A percentile compares a stretch with the other conserved stretches of the same genome.
Conservation (phyloP, 2,797 vertebrate genomes). For the Erethizon dorsatum region DNA sequence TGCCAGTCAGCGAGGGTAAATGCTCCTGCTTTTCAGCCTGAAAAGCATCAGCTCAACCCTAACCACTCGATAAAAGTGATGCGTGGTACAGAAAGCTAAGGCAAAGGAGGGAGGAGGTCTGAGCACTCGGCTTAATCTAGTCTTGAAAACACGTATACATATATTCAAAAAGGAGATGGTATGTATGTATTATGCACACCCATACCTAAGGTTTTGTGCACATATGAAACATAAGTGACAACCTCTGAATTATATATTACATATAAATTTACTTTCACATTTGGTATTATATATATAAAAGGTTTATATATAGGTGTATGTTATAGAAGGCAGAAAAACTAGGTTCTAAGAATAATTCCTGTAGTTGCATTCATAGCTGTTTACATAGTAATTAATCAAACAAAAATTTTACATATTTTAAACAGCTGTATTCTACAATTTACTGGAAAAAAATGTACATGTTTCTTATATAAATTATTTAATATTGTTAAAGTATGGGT, state of each 20-base stretch:
- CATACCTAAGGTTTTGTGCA: not conserved
- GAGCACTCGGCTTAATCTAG: not conserved
- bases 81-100: constrained; percentile 5
- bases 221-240: not conserved
- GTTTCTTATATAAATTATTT: constrained; percentile 48
- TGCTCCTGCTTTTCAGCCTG: constrained; percentile 65
- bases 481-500: constrained; percentile 31
- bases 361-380: not conserved
- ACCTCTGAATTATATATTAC: not conserved
- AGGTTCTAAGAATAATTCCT: constrained; percentile 39
- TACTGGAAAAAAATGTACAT: not conserved
- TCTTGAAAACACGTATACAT: not conserved
- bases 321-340: not conserved
- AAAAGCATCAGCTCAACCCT: constrained; percentile 48
- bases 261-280: not conserved
- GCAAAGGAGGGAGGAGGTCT: too few relatives aligned
- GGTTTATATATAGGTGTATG: not conserved
- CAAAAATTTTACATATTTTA: constrained; percentile 45
- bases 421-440: not conserved
- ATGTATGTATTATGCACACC: not conserved
- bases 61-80: constrained; percentile 28
- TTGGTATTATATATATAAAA: not conserved
- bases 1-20: constrained; percentile 60
- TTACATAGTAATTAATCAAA: constrained; percentile 34
- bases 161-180: not conserved